Conservation (phyloP, 2,888 invertebrate genomes). For the Cistogaster globosa region DNA sequence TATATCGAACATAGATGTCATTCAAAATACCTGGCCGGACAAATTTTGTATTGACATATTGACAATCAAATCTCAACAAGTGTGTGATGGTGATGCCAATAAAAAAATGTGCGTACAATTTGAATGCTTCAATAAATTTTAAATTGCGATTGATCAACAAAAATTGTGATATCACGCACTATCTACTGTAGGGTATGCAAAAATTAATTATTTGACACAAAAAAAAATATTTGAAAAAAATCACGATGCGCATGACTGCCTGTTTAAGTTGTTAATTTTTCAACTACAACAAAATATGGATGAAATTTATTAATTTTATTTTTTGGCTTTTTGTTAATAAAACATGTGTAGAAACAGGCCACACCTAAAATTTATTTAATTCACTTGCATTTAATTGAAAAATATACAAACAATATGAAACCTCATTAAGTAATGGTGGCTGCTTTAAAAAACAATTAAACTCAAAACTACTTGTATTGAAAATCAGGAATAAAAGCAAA, state of each 20-base stretch:
- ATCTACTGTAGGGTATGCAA: background rate
- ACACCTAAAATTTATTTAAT: conserved; percentile 63
- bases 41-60: too few relatives aligned
- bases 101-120: too few relatives aligned
- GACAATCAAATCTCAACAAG: too few relatives aligned
- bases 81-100: too few relatives aligned
- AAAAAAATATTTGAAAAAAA: background rate
- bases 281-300: conserved; percentile 45
- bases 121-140: too few relatives aligned
- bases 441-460: conserved; percentile 66
- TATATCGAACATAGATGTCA: too few relatives aligned
- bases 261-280: too few relatives aligned
- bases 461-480: conserved; percentile 52
- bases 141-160: too few relatives aligned
- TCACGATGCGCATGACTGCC: too few relatives aligned
- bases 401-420: conserved; percentile 36
- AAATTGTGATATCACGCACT: too few relatives aligned
- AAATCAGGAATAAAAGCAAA: conserved; percentile 24
- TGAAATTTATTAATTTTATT: background rate
- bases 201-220: background rate
- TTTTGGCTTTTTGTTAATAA: conserved; percentile 1
- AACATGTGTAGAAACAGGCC: conserved; percentile 54
- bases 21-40: too few relatives aligned
- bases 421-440: conserved; percentile 65
- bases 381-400: conserved; percentile 15